Evolutionary conservation across 1,140 invertebrate genomes (phyloP), one percentile per base, ranked within the genome.

Genomic region (Hydropsyche tenuis): DNA sequence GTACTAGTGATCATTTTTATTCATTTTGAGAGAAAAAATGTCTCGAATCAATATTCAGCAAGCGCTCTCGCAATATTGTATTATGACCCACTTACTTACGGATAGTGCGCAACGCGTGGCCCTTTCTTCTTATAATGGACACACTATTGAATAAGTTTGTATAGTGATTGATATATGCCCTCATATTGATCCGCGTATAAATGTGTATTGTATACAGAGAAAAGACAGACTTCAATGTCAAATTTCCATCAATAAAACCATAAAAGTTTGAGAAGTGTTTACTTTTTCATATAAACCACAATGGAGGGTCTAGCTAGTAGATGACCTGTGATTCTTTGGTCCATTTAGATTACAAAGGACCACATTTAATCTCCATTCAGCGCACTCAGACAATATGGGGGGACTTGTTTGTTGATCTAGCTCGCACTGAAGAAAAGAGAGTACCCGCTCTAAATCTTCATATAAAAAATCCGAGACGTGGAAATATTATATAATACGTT

Each of bases 291-390:
- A n/a, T n/a, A n/a, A n/a, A n/a, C n/a, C n/a, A n/a, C n/a, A n/a
- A n/a, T n/a, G n/a, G n/a, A n/a, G n/a, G 30, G 30, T 3, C 9
- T 37, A 9, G 30, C 30, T 37, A 9, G 30, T 12, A 48, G 45
- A 60, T 25, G 56, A 60, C 56, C 56, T 60, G 56, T 25, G 56
- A 25, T 60, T 60, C 56, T 25, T 60, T 60, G 56, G 22, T 60
- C 56, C 56, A 60, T 60, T 60, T 60, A 60, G 56, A 60, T 60
- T 60, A 60, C 56, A 60, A 60, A 60, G 23, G 56, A 60, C 56
- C 56, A 27, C 56, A 60, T 60, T 60, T 60, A 60, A 60, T 60
- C 56, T 60, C 56, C 56, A 60, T 60, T 60, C 56, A 60, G 22
- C 22, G 56, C 56, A 60, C 20, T 60, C 56, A 14, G 20, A 60